These are phyloP conservation scores for Anoplopoma fimbria DNA, from an alignment of 2,113 vertebrate genomes.

Conservation along the genomic window DNA sequence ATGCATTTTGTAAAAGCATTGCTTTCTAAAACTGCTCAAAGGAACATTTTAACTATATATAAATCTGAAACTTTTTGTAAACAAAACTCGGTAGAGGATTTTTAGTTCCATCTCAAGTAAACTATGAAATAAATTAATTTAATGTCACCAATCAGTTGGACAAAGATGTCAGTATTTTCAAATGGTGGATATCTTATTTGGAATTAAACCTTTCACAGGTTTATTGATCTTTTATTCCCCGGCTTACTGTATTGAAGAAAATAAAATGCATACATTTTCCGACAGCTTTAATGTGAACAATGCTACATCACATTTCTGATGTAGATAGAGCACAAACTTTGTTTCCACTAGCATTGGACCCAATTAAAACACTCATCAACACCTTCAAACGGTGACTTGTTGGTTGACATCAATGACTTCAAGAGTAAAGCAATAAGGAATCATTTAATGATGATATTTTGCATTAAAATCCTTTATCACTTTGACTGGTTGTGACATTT, in stretches of 20 bases:
- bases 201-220: conserved; percentile 2
- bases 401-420: background rate
- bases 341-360: conserved; percentile 8
- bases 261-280: conserved; percentile 8
- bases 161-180: conserved; percentile 45
- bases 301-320: conserved; percentile 37
- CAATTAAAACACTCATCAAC: conserved; percentile 6
- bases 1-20: conserved; percentile 42
- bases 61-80: conserved; percentile 26
- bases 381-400: background rate
- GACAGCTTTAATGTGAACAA: conserved; percentile 32
- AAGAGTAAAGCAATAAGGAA: conserved; percentile 24
- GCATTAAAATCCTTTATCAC: background rate
- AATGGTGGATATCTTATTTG: conserved; percentile 23
- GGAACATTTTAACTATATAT: conserved; percentile 40
- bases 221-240: background rate
- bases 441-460: background rate
- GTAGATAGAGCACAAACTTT: conserved; percentile 33
- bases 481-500: conserved; percentile 43
- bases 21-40: conserved; percentile 26
- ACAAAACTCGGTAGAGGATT: background rate
- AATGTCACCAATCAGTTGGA: conserved; percentile 39
- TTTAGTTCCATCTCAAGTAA: conserved; percentile 10
- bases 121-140: conserved; percentile 1
- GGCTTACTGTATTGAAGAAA: conserved; percentile 17